phyloP scores from a whole-genome alignment of 2,797 vertebrate genomes.

The Hoplostethus mediterraneus region DNA sequence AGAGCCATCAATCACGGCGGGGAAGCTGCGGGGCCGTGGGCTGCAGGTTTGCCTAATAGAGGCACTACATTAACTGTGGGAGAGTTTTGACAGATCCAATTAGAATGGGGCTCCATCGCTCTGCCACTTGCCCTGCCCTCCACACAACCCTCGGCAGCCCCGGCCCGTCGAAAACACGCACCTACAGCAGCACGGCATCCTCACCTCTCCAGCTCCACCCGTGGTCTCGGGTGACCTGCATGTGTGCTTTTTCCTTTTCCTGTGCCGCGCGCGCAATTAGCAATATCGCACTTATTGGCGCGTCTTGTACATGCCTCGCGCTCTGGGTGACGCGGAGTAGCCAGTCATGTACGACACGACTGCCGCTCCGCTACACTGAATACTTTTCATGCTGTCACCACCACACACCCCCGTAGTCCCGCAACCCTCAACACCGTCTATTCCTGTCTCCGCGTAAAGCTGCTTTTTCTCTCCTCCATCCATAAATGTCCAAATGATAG shows the following conservation, averaged over 20 bases:
- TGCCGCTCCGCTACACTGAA: conserved; percentile 29
- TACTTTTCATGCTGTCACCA: conserved; percentile 54
- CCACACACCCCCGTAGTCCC: conserved; percentile 49
- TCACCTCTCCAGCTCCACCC: background rate
- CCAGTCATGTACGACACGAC: conserved; percentile 27
- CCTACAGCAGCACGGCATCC: background rate
- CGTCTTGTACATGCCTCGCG: too few species aligned
- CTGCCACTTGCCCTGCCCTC: conserved; percentile 57
- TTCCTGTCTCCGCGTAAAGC: conserved; percentile 67
- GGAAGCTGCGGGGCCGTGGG: conserved; percentile 61
- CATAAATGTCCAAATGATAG: conserved; percentile 79
- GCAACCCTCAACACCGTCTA: conserved; percentile 68
- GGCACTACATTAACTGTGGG: conserved; percentile 78
- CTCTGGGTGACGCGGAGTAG: conserved; percentile 18
- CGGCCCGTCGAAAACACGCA: conserved; percentile 7
- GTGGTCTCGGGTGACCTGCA: background rate
- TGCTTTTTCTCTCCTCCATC: conserved; percentile 59
- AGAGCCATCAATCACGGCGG: conserved; percentile 62
- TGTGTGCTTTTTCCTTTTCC: background rate
- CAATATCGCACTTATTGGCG: background rate
- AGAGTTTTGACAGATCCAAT: conserved; percentile 85
- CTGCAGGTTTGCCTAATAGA: conserved; percentile 75
- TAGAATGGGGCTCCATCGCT: conserved; percentile 76
- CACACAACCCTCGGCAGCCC: conserved; percentile 27
- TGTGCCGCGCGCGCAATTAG: background rate